Conservation (phyloP, 2,113 vertebrate genomes). For the Pogona vitticeps region DNA sequence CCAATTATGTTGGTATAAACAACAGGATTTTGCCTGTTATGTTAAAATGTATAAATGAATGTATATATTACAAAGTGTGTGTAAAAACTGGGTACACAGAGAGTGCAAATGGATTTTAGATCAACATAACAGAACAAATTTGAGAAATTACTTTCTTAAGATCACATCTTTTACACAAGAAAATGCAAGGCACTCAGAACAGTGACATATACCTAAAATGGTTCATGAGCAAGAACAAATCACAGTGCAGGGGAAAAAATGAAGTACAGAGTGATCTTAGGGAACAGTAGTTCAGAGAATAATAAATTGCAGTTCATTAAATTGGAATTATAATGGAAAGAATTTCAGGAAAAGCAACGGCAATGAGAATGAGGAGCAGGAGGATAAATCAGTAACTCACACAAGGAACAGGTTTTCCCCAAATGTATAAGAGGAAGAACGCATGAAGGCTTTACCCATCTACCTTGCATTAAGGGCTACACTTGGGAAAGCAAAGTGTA, state of each 20-base stretch:
- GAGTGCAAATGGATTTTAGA: neutral
- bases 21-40: no score
- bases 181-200: neutral
- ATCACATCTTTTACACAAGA: neutral
- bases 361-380: neutral
- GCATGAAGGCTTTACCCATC: neutral
- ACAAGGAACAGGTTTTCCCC: neutral
- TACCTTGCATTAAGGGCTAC: neutral
- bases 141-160: neutral
- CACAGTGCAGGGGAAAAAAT: neutral
- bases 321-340: neutral
- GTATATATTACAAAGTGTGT: neutral
- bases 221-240: neutral
- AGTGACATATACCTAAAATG: neutral
- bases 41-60: no score
- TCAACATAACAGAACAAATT: neutral
- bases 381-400: neutral
- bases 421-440: neutral
- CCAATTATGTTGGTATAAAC: no score
- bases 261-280: neutral
- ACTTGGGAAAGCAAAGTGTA: neutral
- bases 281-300: neutral
- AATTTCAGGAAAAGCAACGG: neutral
- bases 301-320: neutral
- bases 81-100: neutral